phyloP scores from a whole-genome alignment of 2,113 vertebrate genomes.

The Bombycilla garrulus region DNA sequence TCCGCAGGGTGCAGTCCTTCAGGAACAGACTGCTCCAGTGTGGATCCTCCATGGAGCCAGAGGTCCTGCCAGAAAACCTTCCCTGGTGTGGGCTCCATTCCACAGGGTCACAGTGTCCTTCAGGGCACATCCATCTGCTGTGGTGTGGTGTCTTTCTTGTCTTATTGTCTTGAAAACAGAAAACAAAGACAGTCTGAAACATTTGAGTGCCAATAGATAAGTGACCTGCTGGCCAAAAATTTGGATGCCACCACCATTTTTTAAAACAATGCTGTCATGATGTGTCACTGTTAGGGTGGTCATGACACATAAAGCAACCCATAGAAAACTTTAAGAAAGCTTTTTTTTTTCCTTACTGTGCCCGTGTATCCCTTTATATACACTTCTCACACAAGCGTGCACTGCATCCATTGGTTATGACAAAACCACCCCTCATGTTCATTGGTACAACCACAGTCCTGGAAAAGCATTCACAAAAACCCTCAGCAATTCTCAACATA shows the following conservation, averaged over 20 bases:
- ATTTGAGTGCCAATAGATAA: not conserved
- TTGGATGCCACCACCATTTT: not conserved
- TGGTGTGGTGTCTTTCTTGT: not conserved
- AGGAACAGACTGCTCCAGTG: not conserved
- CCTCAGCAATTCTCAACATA: no score
- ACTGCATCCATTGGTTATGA: no score
- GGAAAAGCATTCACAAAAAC: no score
- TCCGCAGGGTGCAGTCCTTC: not conserved
- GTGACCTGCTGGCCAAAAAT: not conserved
- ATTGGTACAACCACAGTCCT: no score
- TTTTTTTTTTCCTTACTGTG: no score
- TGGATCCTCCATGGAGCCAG: not conserved
- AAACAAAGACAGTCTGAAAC: not conserved
- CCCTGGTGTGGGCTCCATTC: not conserved
- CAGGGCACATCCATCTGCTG: not conserved
- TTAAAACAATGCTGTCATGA: not conserved
- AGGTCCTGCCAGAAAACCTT: not conserved
- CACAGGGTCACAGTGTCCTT: not conserved
- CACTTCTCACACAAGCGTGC: no score
- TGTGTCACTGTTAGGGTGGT: not conserved
- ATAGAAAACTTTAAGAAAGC: no score
- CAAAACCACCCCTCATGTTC: no score
- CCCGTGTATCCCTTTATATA: no score
- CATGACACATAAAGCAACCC: no score
- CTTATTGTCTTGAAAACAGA: not conserved